These are phyloP conservation scores for Morone chrysops DNA, from an alignment of 2,113 vertebrate species.

Conservation along the genomic window DNA sequence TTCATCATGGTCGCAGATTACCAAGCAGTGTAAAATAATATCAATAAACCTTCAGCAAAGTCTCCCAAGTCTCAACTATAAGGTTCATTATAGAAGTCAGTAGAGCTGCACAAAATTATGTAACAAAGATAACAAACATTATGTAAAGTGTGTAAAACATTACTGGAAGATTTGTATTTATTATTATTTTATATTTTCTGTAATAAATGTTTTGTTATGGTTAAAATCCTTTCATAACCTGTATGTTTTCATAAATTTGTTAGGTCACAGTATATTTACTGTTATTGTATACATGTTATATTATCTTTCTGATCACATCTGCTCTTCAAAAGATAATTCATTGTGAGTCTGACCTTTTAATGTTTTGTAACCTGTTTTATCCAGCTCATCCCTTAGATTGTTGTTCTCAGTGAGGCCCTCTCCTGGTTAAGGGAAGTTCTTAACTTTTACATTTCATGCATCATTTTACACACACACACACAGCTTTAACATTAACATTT, in stretches of 20 bases:
- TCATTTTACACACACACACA: neutral
- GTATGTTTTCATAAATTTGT: neutral
- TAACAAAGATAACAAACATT: too few species aligned
- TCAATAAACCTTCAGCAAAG: too few species aligned
- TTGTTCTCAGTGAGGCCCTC: conserved; percentile 32
- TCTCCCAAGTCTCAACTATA: too few species aligned
- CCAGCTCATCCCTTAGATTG: neutral
- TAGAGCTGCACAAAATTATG: neutral
- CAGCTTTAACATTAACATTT: neutral
- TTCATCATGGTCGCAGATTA: neutral
- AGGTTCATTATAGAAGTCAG: too few species aligned
- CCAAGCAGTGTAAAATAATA: too few species aligned
- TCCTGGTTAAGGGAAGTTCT: conserved; percentile 23
- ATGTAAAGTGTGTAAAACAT: neutral
- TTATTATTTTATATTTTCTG: too few species aligned
- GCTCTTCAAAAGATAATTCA: neutral
- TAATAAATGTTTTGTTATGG: too few species aligned
- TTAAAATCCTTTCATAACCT: too few species aligned
- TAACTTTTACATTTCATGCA: neutral
- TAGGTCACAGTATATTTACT: too few species aligned
- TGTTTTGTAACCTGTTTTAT: neutral
- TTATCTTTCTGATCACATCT: neutral
- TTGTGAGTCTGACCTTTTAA: neutral
- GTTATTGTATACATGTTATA: neutral
- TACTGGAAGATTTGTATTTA: neutral